These are phyloP conservation scores for Brachypteracias leptosomus DNA, from an alignment of 2,113 vertebrate genomes.

Conservation along the genomic window DNA sequence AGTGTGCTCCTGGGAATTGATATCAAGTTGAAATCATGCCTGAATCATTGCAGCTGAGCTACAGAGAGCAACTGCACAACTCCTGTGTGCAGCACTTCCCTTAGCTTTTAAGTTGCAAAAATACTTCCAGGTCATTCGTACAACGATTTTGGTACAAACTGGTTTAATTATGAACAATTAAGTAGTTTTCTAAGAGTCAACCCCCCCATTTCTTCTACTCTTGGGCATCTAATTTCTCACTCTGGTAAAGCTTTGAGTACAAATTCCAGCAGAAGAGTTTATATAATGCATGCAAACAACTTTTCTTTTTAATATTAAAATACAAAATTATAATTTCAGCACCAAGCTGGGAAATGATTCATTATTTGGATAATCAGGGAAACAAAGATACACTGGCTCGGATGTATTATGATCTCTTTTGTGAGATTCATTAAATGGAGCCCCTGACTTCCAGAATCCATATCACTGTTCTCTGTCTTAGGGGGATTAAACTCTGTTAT, in stretches of 20 bases:
- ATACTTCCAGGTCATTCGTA: neutral
- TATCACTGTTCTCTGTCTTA: conserved; percentile 66
- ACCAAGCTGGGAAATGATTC: conserved; percentile 53
- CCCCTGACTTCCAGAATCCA: conserved; percentile 64
- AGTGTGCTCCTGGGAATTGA: neutral
- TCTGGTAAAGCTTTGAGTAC: conserved; percentile 3
- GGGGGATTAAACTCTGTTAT: conserved; percentile 65
- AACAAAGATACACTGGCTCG: conserved; percentile 42
- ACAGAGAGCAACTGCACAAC: neutral
- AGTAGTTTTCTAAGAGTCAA: conserved; percentile 34
- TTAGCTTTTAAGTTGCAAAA: neutral
- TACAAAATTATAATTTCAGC: conserved; percentile 45
- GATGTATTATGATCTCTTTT: conserved; percentile 66
- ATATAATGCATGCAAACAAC: conserved; percentile 35
- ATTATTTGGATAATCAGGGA: conserved; percentile 61
- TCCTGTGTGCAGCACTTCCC: neutral
- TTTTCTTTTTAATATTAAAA: conserved; percentile 53
- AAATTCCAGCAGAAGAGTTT: conserved; percentile 23
- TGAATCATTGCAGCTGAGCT: neutral
- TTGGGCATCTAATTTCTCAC: conserved; percentile 8
- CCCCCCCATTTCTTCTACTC: neutral
- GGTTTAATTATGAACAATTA: conserved; percentile 65
- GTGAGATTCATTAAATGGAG: conserved; percentile 70
- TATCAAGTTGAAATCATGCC: neutral
- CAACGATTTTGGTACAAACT: conserved; percentile 35